These are phyloP conservation scores for Protaetia brevitarsis DNA, from an alignment of 1,140 invertebrate species.

Conservation along the genomic window DNA sequence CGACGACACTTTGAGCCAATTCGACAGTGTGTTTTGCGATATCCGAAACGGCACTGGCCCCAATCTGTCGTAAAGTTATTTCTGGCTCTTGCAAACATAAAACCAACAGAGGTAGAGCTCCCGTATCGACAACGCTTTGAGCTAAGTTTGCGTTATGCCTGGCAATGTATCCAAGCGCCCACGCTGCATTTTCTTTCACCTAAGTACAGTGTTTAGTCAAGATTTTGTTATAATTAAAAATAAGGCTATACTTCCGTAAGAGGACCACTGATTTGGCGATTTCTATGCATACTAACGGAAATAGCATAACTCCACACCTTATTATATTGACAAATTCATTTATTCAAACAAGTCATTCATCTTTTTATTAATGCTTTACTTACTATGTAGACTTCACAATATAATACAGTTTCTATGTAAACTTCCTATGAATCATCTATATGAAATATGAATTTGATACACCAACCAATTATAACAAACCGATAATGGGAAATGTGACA, in stretches of 20 bases:
- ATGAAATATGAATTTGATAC: too few relatives aligned
- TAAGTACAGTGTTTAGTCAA: constrained; percentile 27
- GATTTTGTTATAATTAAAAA: not conserved
- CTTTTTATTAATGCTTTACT: too few relatives aligned
- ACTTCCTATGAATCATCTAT: too few relatives aligned
- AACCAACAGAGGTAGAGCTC: constrained; percentile 69
- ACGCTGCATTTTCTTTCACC: constrained; percentile 75
- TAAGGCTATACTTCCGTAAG: not conserved
- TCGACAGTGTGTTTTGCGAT: constrained; percentile 73
- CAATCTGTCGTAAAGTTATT: constrained; percentile 61
- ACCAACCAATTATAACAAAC: too few relatives aligned
- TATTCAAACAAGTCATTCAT: too few relatives aligned
- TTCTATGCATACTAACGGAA: too few relatives aligned
- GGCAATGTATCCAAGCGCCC: constrained; percentile 75
- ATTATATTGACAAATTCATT: too few relatives aligned
- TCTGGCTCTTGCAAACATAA: constrained; percentile 68
- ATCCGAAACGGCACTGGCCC: constrained; percentile 67
- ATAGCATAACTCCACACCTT: too few relatives aligned
- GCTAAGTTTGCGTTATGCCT: constrained; percentile 65
- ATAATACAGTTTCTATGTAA: too few relatives aligned
- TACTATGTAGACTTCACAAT: too few relatives aligned
- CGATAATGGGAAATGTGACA: too few relatives aligned
- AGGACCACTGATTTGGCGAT: too few relatives aligned
- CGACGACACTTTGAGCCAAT: constrained; percentile 67
- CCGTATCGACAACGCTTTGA: constrained; percentile 64